A percentile compares a stretch with the other conserved stretches of the same genome.
These are phyloP conservation scores for Lamellibrachia columna DNA, from an alignment of 2,888 invertebrate genomes.

Conservation along the genomic window DNA sequence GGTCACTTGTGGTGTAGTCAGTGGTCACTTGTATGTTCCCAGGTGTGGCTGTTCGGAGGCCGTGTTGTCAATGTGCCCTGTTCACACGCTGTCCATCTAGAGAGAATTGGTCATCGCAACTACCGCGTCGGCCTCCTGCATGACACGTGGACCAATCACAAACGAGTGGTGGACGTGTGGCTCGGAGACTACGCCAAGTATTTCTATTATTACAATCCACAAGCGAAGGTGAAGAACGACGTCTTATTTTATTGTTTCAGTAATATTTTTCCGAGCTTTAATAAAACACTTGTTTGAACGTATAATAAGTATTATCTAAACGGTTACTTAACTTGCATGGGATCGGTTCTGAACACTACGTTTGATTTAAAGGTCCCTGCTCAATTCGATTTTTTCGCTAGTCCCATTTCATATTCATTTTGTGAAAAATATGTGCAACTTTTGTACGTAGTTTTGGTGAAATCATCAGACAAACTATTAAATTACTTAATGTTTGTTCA, in stretches of 20 bases:
- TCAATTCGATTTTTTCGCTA: too few relatives aligned
- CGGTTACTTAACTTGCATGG: background rate
- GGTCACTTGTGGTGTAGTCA: background rate
- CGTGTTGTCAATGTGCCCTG: slow-evolving; percentile 35
- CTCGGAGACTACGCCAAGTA: slow-evolving; percentile 14
- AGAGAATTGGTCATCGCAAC: background rate
- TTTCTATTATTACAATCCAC: slow-evolving; percentile 25
- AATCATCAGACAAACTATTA: too few relatives aligned
- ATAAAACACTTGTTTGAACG: too few relatives aligned
- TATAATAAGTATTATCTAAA: too few relatives aligned
- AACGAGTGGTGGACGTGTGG: slow-evolving; percentile 27
- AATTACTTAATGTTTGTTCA: too few relatives aligned
- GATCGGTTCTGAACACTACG: too few relatives aligned
- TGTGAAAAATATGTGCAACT: too few relatives aligned
- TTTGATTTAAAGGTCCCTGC: too few relatives aligned
- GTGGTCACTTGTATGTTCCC: background rate
- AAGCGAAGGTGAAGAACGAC: background rate
- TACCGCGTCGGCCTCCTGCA: slow-evolving; percentile 21
- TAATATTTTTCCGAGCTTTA: background rate
- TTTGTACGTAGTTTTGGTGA: too few relatives aligned
- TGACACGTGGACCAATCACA: slow-evolving; percentile 20
- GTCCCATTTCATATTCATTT: too few relatives aligned
- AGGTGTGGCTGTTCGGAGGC: slow-evolving; percentile 38
- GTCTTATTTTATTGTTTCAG: background rate
- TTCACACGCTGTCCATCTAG: slow-evolving; percentile 26